Conservation (phyloP, 2,888 invertebrate species). For the Mongoloraphidia duomilia region DNA sequence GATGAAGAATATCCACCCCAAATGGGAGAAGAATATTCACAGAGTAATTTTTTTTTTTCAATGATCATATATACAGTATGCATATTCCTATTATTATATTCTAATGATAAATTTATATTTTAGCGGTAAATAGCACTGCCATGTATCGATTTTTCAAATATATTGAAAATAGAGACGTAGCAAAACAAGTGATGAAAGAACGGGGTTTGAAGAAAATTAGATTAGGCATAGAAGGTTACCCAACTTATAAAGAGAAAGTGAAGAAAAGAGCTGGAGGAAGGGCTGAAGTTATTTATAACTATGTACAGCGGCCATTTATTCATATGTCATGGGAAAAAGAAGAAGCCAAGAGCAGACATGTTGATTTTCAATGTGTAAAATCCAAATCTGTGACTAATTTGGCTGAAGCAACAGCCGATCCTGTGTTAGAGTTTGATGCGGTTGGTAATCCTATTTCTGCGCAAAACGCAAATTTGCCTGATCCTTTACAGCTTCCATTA, state of each 20-base stretch:
- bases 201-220: constrained; percentile 96
- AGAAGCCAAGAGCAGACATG: constrained; percentile 96
- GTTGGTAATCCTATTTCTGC: constrained; percentile 35
- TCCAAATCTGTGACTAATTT: constrained; percentile 95
- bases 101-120: constrained; percentile 17
- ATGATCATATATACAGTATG: not conserved
- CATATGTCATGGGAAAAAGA: constrained; percentile 99
- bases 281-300: constrained; percentile 97
- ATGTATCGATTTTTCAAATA: constrained; percentile 98
- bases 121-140: constrained; percentile 84
- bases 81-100: not conserved
- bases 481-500: constrained; percentile 17
- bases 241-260: constrained; percentile 98
- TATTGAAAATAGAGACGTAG: constrained; percentile 97
- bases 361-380: constrained; percentile 98
- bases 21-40: constrained; percentile 98
- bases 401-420: constrained; percentile 89
- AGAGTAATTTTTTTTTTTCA: constrained; percentile 43
- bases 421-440: constrained; percentile 52
- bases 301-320: constrained; percentile 97
- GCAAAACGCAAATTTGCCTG: constrained; percentile 24
- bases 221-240: constrained; percentile 97
- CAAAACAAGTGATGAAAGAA: constrained; percentile 97
- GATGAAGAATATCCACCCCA: constrained; percentile 98
- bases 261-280: constrained; percentile 88